Evolutionary conservation across 2,888 invertebrate species (phyloP), one percentile per base, ranked within the genome.

Genomic region (Ormyrus labotus): DNA sequence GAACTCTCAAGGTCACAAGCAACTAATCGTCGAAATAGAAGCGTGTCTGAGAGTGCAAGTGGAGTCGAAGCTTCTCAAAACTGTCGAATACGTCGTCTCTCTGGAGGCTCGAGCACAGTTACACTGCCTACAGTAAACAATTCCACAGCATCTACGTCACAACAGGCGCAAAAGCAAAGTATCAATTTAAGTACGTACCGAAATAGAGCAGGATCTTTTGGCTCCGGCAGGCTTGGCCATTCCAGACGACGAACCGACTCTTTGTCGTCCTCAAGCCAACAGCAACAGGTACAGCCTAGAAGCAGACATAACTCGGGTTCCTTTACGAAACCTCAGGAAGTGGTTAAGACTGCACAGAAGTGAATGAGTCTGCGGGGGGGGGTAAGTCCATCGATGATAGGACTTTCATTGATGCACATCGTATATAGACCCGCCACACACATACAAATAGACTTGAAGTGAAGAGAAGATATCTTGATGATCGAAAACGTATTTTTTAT

Each of bases 21-120:
- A 10, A 87, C 87, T 81, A 92, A 93, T 81, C 91, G 92, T 72
- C 92, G 95, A 53, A 93, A 94, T 88, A 92, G 95, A 80, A 95
- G 94, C 85, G 92, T 94, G 10, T 95, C 94, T 0, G 95, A 95
- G 87, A 94, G 94, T 83, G 92, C 92, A 70, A 92, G 92, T 50
- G 90, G 90, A 1, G 87, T 89, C 55, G 92, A 90, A 47, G 85
- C 86, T 0, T 86, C 88, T 10, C 83, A 87, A 2, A 86, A 82
- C 7, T 87, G 85, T 72, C 86, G 91, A 47, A 86, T 90, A 7
- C 89, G 90, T n/a, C 87, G 91, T 68, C 75, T 91, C 5, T 91
- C 91, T 0, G 91, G 91, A 50, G 90, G 90, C 58, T 88, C 90
- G 1, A 89, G 89, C 73, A 86, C 87, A 50, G 88, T 89, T 6